Evolutionary conservation across 2,113 vertebrate genomes (phyloP).

Genomic region (Bufo gargarizans): DNA sequence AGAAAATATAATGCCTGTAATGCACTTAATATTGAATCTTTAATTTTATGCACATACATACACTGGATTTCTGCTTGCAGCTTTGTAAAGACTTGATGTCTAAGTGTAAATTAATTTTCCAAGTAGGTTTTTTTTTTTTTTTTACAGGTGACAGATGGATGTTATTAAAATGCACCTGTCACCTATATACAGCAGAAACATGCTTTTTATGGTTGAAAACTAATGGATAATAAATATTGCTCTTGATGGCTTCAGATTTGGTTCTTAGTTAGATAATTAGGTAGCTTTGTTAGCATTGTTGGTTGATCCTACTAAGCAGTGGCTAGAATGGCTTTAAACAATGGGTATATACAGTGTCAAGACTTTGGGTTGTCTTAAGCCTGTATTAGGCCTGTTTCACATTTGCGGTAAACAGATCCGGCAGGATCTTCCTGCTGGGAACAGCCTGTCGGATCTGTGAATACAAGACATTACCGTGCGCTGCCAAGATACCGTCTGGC

Average conservation of each 20-base stretch:
- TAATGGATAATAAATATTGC: conserved; percentile 10
- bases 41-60: neutral
- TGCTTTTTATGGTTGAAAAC: neutral
- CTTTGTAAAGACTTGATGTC: conserved; percentile 9
- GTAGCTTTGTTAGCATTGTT: neutral
- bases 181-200: neutral
- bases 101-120: conserved; percentile 4
- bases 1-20: neutral
- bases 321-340: neutral
- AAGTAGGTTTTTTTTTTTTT: neutral
- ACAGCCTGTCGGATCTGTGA: no score
- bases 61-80: neutral
- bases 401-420: no score
- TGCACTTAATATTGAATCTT: neutral
- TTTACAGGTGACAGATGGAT: conserved; percentile 23
- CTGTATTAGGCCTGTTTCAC: no score
- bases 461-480: no score
- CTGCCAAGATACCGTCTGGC: no score
- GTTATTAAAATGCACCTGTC: conserved; percentile 32
- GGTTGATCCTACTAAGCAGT: neutral
- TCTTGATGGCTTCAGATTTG: neutral
- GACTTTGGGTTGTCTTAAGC: neutral
- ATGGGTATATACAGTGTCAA: neutral
- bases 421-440: no score
- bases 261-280: neutral